Evolutionary conservation across 64 coral and sea anemone genomes (phyloP).

Genomic region (Dendronephthya gigantea): DNA sequence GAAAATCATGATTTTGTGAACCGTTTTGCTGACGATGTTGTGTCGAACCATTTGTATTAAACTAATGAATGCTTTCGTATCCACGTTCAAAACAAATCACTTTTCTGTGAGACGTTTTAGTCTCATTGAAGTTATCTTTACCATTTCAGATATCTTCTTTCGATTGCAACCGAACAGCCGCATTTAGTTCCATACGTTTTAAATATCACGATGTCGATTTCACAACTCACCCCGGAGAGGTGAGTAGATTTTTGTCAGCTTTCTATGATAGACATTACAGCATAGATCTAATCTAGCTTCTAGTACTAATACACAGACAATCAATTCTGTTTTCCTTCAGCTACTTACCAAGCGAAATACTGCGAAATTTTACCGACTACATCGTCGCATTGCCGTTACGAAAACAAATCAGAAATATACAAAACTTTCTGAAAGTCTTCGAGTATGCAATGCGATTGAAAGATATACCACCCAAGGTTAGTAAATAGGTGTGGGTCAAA

Average conservation of each 20-base stretch:
- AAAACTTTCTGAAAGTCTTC: background rate
- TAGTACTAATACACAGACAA: background rate
- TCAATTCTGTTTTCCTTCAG: background rate
- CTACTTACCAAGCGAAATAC: background rate
- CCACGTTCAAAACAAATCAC: too few relatives aligned
- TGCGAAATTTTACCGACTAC: background rate
- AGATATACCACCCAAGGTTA: background rate
- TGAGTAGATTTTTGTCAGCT: too few relatives aligned
- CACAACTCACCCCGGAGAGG: background rate
- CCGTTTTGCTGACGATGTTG: too few relatives aligned
- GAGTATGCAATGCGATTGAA: slow-evolving; percentile 2
- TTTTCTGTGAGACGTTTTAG: background rate
- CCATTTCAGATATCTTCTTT: background rate
- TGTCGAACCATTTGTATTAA: too few relatives aligned
- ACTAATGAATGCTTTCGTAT: too few relatives aligned
- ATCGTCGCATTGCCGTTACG: background rate
- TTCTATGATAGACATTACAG: too few relatives aligned
- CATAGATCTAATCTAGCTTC: too few relatives aligned
- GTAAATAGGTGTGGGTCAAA: too few relatives aligned
- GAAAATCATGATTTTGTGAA: too few relatives aligned
- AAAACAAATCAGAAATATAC: background rate
- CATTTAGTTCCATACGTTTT: background rate
- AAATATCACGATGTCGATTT: background rate
- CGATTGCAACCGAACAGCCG: background rate
- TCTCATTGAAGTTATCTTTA: background rate